These are phyloP conservation scores for Conopomorpha cramerella DNA, from an alignment of 1,140 invertebrate genomes.

Conservation along the genomic window DNA sequence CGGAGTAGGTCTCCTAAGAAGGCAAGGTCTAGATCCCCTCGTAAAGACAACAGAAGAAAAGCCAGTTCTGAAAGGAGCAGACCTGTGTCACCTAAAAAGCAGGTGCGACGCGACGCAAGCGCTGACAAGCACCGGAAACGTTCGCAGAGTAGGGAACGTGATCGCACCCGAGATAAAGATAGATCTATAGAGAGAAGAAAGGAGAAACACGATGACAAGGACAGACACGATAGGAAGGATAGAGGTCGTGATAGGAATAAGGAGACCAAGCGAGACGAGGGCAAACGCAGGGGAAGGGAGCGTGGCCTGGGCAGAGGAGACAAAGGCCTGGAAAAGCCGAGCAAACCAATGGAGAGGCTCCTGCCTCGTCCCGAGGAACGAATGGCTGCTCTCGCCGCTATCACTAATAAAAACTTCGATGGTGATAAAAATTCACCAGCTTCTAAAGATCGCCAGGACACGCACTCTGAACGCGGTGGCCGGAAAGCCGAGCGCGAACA, in stretches of 20 bases:
- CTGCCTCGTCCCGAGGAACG: constrained; percentile 54
- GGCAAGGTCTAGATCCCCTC: constrained; percentile 41
- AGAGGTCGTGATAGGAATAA: constrained; percentile 66
- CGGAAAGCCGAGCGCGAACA: constrained; percentile 53
- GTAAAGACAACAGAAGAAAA: constrained; percentile 48
- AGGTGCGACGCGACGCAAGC: constrained; percentile 41
- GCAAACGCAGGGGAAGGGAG: constrained; percentile 40
- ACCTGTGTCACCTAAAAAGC: constrained; percentile 53
- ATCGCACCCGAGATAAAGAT: constrained; percentile 51
- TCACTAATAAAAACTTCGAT: constrained; percentile 51
- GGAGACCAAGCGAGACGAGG: constrained; percentile 50
- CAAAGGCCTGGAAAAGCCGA: constrained; percentile 59
- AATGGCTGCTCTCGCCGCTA: constrained; percentile 51
- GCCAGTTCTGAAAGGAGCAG: constrained; percentile 54
- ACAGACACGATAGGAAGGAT: constrained; percentile 61
- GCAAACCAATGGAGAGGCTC: constrained; percentile 56
- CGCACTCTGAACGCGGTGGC: constrained; percentile 48
- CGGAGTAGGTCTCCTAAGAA: constrained; percentile 50
- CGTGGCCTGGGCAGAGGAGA: constrained; percentile 38
- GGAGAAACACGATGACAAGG: constrained; percentile 58
- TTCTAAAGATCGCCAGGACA: constrained; percentile 52
- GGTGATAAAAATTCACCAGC: constrained; percentile 49
- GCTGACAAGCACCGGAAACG: constrained; percentile 45
- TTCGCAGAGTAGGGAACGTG: constrained; percentile 40
- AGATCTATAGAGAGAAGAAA: constrained; percentile 53